A percentile compares a stretch with the other conserved stretches of the same genome.
Conservation (phyloP, 2,797 vertebrate genomes). For the Triplophysa yarkandensis region DNA sequence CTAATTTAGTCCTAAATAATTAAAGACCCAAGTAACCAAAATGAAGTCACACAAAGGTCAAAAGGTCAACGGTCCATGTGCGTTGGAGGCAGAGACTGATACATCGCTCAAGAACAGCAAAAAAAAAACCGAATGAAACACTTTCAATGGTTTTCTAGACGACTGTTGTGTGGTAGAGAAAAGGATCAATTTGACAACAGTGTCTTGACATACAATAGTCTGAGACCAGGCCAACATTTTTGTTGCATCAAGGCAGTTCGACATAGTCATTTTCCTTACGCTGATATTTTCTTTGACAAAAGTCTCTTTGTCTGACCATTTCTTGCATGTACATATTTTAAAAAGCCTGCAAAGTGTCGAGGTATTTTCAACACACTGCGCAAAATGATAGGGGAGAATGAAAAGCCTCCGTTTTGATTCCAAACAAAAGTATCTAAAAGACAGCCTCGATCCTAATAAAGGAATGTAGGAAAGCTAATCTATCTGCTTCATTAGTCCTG, state of each 20-base stretch:
- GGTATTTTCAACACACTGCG: not conserved
- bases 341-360: not conserved
- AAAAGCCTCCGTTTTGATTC: not conserved
- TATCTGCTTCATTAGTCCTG: conserved; percentile 66
- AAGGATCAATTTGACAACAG: conserved; percentile 42
- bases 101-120: not conserved
- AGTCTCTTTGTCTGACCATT: conserved; percentile 18
- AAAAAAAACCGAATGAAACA: conserved; percentile 37
- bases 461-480: conserved; percentile 54
- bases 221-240: conserved; percentile 14
- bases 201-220: conserved; percentile 40
- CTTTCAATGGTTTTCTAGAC: conserved; percentile 13
- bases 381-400: conserved; percentile 1
- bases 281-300: conserved; percentile 30
- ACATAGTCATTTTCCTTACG: conserved; percentile 24
- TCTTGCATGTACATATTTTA: not conserved
- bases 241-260: conserved; percentile 9
- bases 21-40: no score
- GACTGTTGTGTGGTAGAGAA: not conserved
- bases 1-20: no score
- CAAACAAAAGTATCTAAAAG: conserved; percentile 26
- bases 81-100: no score
- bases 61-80: no score
- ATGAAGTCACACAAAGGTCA: no score
- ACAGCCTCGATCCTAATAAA: conserved; percentile 63